These are phyloP conservation scores for Callospermophilus lateralis DNA, from an alignment of 2,113 vertebrate species.

Conservation along the genomic window DNA sequence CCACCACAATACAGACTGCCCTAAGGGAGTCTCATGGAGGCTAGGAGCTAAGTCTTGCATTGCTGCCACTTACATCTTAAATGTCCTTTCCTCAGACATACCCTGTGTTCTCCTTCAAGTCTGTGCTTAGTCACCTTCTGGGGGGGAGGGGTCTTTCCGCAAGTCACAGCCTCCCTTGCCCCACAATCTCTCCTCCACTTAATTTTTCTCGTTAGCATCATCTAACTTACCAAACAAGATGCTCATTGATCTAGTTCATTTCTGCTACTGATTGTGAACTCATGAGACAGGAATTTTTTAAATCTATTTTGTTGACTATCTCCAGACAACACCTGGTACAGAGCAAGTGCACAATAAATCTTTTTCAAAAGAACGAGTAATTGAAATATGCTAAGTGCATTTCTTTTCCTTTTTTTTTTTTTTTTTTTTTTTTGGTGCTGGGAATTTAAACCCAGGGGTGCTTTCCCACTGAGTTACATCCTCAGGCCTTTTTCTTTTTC, in stretches of 20 bases:
- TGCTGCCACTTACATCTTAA: background rate
- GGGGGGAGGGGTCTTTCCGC: background rate
- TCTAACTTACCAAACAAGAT: background rate
- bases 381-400: background rate
- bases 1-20: background rate
- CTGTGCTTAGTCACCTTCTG: background rate
- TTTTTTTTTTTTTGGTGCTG: too few relatives aligned
- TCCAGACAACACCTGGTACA: background rate
- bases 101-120: background rate
- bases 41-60: background rate
- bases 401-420: too few relatives aligned
- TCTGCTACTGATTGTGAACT: background rate
- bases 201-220: background rate
- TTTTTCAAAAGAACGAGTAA: background rate
- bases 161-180: background rate
- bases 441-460: too few relatives aligned
- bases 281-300: background rate
- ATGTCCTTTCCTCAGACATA: background rate
- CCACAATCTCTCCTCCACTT: background rate
- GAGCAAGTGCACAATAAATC: background rate
- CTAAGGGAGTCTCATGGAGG: background rate
- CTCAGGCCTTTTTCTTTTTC: too few relatives aligned
- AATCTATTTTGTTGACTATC: background rate
- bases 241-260: background rate
- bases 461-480: too few relatives aligned